A percentile compares a stretch with the other conserved stretches of the same genome.
These are phyloP conservation scores for Arctia plantaginis DNA, from an alignment of 2,888 invertebrate species.

Conservation along the genomic window DNA sequence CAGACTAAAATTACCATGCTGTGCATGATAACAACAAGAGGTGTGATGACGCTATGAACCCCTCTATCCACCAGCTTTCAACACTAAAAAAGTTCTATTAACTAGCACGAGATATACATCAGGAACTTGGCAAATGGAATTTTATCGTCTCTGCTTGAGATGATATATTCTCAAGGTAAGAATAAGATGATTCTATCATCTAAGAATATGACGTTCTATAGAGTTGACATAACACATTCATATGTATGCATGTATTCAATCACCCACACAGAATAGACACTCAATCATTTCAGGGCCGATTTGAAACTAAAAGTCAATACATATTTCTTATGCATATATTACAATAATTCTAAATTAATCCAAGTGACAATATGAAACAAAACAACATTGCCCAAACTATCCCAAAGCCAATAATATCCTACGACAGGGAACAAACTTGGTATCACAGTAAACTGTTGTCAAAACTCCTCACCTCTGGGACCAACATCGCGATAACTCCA, in stretches of 20 bases:
- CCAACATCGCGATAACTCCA: conserved; percentile 37
- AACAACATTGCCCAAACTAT: conserved; percentile 29
- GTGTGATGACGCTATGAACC: no score
- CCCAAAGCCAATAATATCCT: conserved; percentile 39
- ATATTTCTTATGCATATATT: not conserved
- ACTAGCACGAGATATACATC: no score
- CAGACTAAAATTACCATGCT: no score
- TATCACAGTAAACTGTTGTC: conserved; percentile 49
- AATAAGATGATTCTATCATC: no score
- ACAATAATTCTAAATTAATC: not conserved
- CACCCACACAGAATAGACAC: not conserved
- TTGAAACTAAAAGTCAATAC: not conserved
- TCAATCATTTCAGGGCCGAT: not conserved
- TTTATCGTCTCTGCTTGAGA: no score
- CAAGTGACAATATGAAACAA: not conserved
- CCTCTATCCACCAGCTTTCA: no score
- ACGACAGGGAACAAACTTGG: conserved; percentile 41
- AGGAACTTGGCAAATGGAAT: no score
- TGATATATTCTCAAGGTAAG: no score
- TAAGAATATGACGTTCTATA: no score
- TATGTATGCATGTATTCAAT: not conserved
- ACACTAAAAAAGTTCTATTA: no score
- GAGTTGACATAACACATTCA: no score
- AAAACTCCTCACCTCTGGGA: conserved; percentile 54
- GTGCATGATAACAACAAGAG: no score